Conservation (phyloP, 2,888 invertebrate species). For the Xestia xanthographa region DNA sequence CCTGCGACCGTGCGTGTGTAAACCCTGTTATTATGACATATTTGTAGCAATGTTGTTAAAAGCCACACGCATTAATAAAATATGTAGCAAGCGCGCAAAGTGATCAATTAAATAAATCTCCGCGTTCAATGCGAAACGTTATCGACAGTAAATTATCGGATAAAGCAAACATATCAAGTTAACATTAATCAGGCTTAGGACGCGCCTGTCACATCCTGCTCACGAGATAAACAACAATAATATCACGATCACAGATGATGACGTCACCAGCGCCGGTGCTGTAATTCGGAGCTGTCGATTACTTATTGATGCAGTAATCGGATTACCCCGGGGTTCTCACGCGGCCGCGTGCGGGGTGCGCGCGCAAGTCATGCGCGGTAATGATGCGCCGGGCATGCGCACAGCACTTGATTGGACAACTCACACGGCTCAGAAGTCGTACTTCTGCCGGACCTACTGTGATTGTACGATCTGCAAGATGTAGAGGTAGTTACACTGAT, state of each 20-base stretch:
- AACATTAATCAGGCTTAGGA: constrained; percentile 52
- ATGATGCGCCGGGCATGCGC: constrained; percentile 64
- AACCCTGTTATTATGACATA: constrained; percentile 8
- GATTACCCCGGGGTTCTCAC: constrained; percentile 63
- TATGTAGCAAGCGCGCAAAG: constrained; percentile 1
- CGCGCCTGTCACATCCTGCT: constrained; percentile 28
- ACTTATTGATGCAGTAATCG: constrained; percentile 69
- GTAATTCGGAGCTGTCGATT: constrained; percentile 50
- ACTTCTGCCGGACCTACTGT: not conserved
- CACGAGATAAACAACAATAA: not conserved
- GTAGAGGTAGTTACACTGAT: not conserved
- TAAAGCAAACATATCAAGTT: constrained; percentile 27
- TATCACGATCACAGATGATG: constrained; percentile 12
- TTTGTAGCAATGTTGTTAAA: not conserved
- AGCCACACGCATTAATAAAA: not conserved
- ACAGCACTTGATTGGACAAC: constrained; percentile 18
- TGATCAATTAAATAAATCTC: constrained; percentile 25
- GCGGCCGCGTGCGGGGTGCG: constrained; percentile 53
- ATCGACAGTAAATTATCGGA: constrained; percentile 44
- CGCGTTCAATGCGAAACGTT: constrained; percentile 11
- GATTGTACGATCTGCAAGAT: not conserved
- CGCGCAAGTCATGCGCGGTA: constrained; percentile 77
- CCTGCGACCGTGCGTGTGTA: not conserved
- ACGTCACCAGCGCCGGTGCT: constrained; percentile 24
- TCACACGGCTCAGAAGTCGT: constrained; percentile 19